Evolutionary conservation across 2,888 invertebrate species (phyloP), one percentile per base, ranked within the genome.

Genomic region (Endotricha flammealis): DNA sequence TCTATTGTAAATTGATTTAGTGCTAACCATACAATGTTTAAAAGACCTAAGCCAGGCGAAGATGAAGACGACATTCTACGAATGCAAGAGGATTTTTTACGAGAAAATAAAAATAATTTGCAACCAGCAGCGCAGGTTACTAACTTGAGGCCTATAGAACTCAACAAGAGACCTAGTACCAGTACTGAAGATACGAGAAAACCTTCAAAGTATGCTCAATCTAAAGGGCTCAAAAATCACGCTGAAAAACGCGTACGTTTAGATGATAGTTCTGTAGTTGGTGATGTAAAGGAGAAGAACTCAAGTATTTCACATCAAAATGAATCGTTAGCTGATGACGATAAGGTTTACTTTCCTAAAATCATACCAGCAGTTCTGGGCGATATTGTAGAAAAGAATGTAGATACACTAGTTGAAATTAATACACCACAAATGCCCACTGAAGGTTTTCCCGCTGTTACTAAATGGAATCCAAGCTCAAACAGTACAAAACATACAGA

Each of bases 41-140:
- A 83, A 46, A 82, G 94, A 48, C 93, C 94, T 0, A 91, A 90
- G 58, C 88, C 88, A 1, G 88, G 88, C 3, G 94, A 94, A 64
- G 88, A 87, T 25, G 94, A 95, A 53, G 91, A 92, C 9, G 94
- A 94, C 58, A 86, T 95, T 22, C 76, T 94, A 11, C 88, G 88
- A 38, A 90, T 93, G 89, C 93, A 95, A 64, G 89, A 91, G 51
- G 91, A 92, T 46, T 95, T 92, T 62, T 64, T 91, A 11, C 79
- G 67, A 24, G 85, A 90, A 46, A 88, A 88, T 42, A 61, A 66
- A 6, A 86, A 87, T 13, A 76, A 77, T 30, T 69, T 90, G 34
- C 80, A 88, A 40, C 90, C 92, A 2, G 88, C 93, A 0, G 93
- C 92, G 0, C 89, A 89, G 57, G 85, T 91, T 8, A 74, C 88